Conservation (phyloP, 2,113 vertebrate species). For the Aramus guarauna region DNA sequence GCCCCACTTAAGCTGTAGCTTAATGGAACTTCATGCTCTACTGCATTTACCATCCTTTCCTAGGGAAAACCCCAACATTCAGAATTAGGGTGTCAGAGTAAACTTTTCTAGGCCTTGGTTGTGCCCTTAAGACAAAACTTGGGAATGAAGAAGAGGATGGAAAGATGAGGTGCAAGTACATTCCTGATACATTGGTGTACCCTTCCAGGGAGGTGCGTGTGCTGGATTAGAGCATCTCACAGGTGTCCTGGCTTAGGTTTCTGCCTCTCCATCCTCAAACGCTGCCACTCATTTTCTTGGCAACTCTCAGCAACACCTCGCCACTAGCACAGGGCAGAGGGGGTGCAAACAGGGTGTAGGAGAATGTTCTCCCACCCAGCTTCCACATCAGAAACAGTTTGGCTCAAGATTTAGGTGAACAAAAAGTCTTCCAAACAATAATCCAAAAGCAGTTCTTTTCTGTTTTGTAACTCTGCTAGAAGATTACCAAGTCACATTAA, state of each 20-base stretch:
- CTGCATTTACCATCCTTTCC: neutral
- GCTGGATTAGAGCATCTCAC: neutral
- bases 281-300: neutral
- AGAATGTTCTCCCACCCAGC: neutral
- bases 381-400: neutral
- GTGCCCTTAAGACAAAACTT: neutral
- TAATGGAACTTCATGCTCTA: neutral
- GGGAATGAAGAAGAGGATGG: neutral
- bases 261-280: neutral
- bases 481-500: neutral
- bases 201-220: neutral
- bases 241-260: conserved; percentile 9
- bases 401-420: neutral
- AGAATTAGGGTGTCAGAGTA: neutral
- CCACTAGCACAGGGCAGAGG: neutral
- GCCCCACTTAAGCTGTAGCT: neutral
- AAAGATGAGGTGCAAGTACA: neutral
- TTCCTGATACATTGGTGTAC: neutral
- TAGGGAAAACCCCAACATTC: neutral
- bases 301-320: neutral
- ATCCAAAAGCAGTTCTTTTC: neutral
- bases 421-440: neutral
- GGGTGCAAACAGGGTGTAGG: neutral
- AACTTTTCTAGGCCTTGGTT: neutral
- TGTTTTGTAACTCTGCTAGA: neutral